These are phyloP conservation scores for Pedetes capensis DNA, from an alignment of 2,113 vertebrate species.

Conservation along the genomic window DNA sequence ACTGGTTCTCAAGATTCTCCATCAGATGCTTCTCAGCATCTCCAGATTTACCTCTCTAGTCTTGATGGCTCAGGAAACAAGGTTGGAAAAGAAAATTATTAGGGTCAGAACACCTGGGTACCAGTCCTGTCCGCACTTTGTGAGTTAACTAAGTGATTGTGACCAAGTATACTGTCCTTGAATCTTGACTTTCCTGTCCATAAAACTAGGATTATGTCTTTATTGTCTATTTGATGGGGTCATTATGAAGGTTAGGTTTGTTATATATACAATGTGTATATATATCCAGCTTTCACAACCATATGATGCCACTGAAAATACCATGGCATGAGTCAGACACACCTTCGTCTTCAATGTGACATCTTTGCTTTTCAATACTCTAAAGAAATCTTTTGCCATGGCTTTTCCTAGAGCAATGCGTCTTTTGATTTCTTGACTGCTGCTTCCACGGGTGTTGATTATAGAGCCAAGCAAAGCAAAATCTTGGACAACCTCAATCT, in stretches of 20 bases:
- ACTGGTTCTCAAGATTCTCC: background rate
- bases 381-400: no score
- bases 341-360: no score
- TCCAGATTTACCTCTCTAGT: background rate
- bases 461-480: no score
- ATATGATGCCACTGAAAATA: no score
- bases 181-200: background rate
- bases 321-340: no score
- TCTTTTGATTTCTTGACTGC: no score
- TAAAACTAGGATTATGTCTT: background rate
- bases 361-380: no score
- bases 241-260: background rate
- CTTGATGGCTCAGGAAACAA: background rate
- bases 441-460: no score
- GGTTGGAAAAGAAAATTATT: background rate
- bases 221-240: background rate
- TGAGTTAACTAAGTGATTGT: background rate
- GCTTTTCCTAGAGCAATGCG: no score
- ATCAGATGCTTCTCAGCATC: background rate
- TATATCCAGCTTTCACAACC: no score
- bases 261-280: background rate
- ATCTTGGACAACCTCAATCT: no score
- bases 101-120: background rate
- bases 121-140: accelerated
- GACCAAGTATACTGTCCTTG: background rate